A percentile compares a stretch with the other conserved stretches of the same genome.
phyloP scores from a whole-genome alignment of 2,797 vertebrate genomes.

The Myiotriccus ornatus region DNA sequence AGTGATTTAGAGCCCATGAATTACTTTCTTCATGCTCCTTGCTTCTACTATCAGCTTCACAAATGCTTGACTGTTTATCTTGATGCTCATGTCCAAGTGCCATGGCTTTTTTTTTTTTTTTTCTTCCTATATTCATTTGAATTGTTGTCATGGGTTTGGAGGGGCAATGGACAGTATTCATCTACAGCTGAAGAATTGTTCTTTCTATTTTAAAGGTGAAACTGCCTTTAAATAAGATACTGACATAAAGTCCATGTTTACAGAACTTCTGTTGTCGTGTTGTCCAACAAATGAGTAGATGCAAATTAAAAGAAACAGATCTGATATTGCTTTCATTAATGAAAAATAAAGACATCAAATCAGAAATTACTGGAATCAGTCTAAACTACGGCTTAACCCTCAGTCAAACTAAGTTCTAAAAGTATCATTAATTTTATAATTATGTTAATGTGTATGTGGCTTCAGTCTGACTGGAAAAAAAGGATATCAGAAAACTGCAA shows the following conservation, averaged over 20 bases:
- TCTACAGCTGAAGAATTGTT: background rate
- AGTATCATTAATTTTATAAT: background rate
- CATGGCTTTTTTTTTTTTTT: no score
- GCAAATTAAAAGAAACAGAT: background rate
- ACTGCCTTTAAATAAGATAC: background rate
- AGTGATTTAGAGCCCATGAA: background rate
- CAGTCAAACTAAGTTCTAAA: background rate
- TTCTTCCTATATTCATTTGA: background rate
- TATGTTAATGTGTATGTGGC: background rate
- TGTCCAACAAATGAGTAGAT: background rate
- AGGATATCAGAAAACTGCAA: background rate
- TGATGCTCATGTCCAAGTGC: background rate
- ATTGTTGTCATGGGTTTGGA: background rate
- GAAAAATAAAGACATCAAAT: background rate
- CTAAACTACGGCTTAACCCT: background rate
- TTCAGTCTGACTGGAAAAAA: background rate
- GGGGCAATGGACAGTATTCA: background rate
- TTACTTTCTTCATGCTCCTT: background rate
- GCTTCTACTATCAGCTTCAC: background rate
- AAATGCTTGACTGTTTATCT: background rate
- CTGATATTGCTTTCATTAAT: background rate
- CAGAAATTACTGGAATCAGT: background rate
- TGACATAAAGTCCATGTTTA: background rate
- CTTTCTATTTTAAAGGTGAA: background rate
- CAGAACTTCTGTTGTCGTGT: background rate